Base-by-base conservation (phyloP, 2,888 invertebrate genomes). In the Neoascia interrupta region DNA sequence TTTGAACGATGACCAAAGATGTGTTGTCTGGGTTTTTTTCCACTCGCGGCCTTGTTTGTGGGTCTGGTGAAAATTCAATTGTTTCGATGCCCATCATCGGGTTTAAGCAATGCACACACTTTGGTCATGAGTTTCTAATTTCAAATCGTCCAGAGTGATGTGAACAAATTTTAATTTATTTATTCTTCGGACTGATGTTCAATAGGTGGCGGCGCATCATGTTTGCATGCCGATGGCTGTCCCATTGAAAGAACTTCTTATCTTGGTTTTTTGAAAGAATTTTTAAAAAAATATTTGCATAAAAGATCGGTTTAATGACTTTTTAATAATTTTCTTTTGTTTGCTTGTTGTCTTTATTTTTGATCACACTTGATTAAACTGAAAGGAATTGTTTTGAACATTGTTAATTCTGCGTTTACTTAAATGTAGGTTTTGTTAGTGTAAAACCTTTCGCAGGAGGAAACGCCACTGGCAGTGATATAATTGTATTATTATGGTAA, bases 11-110 rank as follows among this genome's bases (percentile, higher is more conserved):
- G 45, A 36, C 41, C 51, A 15, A 16, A 43, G 26, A 11, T 3
- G 13, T 2, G 11, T 34, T 11, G 16, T n/a, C 26, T 34, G 45
- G 74, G 74, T 74, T 74, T 74, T 74, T 74, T 74, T 74, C 74
- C 74, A 69, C 45, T 54, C n/a, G n/a, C 53, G 16, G 49, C 66
- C 45, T 37, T 74, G 16, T 74, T 64, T 34, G 37, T 15, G 45
- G 18, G 23, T 15, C 13, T 8, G 34, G 36, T 28, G 37, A 51
- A 63, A 51, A 23, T 39, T 8, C 11, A 63, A 63, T 63, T 53
- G 51, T 53, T 26, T 21, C 43, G 23, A 13, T 31, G 36, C 11
- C n/a, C n/a, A n/a, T 13, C 26, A 49, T 34, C 63, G 51, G 41
- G 53, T 36, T 53, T 49, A 54, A 56, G 28, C 49, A 28, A 19